Base-by-base conservation (phyloP, 2,888 invertebrate genomes). In the Cremastinae sp. region DNA sequence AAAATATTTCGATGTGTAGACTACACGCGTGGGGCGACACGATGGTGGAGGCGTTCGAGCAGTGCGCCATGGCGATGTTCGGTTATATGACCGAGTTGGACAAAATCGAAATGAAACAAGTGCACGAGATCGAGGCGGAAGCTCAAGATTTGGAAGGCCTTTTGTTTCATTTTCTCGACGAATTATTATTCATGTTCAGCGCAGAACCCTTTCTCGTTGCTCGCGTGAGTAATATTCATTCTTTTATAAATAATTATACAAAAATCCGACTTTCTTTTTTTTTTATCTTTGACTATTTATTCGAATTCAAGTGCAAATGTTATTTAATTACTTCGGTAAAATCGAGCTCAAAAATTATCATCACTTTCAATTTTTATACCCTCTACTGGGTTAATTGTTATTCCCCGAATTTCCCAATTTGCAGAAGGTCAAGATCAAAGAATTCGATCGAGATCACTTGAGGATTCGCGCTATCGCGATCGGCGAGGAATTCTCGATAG, bases 51-150 rank as follows among this genome's bases (percentile, higher is more conserved):
- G 95, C 98, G 0, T 98, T 97, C 90, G 98, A 98, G 88, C 98
- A 98, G 90, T 96, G 96, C 85, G 98, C 96, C 5, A 93, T 97
- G 89, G 96, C 97, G 0, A 98, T 99, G 98, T 99, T 96, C 91
- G 97, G 95, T 0, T 99, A 99, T 89, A 99, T 99, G 97, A 99
- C 98, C 1, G 97, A 97, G 79, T 90, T 97, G 78, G 93, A 94
- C 0, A 93, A 93, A 78, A 96, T 99, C 0, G 95, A 97, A 87
- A 95, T 96, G 80, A 92, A 92, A 81, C 93, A 95, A 84, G 93
- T 94, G 43, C 93, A 94, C 85, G 93, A 95, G 82, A 94, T 99
- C 78, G 96, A 96, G 90, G 98, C 97, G 0, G 93, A 94, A 76
- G 98, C 96, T 8, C 94, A 97, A 85, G 99, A 99, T 89, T 88